These are phyloP conservation scores for Caenorhabditis japonica DNA, from an alignment of 2,888 invertebrate genomes.

Conservation along the genomic window DNA sequence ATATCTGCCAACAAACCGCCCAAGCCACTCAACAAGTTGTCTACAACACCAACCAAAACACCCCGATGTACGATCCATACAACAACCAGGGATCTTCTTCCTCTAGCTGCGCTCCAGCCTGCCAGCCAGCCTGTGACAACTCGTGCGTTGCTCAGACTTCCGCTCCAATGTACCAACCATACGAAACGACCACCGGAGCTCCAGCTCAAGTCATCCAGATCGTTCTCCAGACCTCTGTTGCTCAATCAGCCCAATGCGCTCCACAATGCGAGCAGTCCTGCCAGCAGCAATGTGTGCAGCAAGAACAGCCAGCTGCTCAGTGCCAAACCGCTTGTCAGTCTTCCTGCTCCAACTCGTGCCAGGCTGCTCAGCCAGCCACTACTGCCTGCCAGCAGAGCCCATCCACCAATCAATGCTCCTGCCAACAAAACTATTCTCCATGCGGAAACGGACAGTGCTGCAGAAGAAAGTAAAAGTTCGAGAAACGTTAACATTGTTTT, in stretches of 20 bases:
- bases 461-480: conserved; percentile 57
- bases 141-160: conserved; percentile 33
- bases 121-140: conserved; percentile 54
- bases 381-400: conserved; percentile 56
- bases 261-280: conserved; percentile 63
- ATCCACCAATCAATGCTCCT: conserved; percentile 38
- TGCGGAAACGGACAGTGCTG: conserved; percentile 65
- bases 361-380: conserved; percentile 53
- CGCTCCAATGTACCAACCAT: conserved; percentile 46
- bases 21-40: conserved; percentile 35
- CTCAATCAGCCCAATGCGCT: conserved; percentile 57
- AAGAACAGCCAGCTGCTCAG: conserved; percentile 58
- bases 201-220: conserved; percentile 23
- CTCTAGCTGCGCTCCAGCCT: conserved; percentile 43
- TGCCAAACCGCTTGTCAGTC: conserved; percentile 60
- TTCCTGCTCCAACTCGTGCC: conserved; percentile 56
- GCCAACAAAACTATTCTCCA: conserved; percentile 60
- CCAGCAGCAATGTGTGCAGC: conserved; percentile 59
- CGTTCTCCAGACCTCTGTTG: conserved; percentile 53
- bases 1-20: conserved; percentile 46
- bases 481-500: not conserved
- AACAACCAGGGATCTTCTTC: conserved; percentile 25
- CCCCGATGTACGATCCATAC: conserved; percentile 47
- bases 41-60: conserved; percentile 13
- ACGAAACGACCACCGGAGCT: conserved; percentile 24